These are phyloP conservation scores for Leucophenga maculata DNA, from an alignment of 2,888 invertebrate species.

Conservation along the genomic window DNA sequence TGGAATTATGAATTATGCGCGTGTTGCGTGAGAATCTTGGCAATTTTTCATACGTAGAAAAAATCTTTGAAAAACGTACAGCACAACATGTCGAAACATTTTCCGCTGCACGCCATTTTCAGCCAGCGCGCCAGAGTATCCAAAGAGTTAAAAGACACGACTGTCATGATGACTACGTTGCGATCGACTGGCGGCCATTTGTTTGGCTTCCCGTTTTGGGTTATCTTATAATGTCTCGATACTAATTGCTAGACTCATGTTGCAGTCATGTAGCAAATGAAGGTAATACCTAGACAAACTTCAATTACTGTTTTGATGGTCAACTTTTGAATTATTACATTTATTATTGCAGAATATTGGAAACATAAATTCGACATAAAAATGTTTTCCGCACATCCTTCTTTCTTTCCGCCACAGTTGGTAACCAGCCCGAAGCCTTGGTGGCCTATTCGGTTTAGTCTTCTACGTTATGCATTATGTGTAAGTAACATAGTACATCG, in stretches of 20 bases:
- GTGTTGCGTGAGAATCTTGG: slow-evolving; percentile 51
- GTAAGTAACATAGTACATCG: too few relatives aligned
- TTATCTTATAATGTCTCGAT: slow-evolving; percentile 39
- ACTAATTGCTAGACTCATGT: slow-evolving; percentile 56
- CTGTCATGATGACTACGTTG: slow-evolving; percentile 37
- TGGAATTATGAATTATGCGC: slow-evolving; percentile 58
- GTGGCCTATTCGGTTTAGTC: too few relatives aligned
- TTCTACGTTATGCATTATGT: too few relatives aligned
- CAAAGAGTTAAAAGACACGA: too few relatives aligned
- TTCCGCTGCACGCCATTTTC: slow-evolving; percentile 65
- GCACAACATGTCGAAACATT: slow-evolving; percentile 61
- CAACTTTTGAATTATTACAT: too few relatives aligned
- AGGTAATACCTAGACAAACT: too few relatives aligned
- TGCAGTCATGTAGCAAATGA: slow-evolving; percentile 38
- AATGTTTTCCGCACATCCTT: too few relatives aligned
- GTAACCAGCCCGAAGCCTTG: too few relatives aligned
- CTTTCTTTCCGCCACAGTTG: too few relatives aligned
- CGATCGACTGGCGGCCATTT: slow-evolving; percentile 52
- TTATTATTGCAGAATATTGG: too few relatives aligned
- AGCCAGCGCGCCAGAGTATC: slow-evolving; percentile 38
- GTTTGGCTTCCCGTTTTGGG: slow-evolving; percentile 58
- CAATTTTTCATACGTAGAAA: slow-evolving; percentile 18
- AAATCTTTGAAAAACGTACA: slow-evolving; percentile 10
- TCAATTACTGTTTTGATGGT: too few relatives aligned
- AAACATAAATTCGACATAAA: too few relatives aligned